Evolutionary conservation across 2,888 invertebrate genomes (phyloP).

Genomic region (Oscheius myriophilus): DNA sequence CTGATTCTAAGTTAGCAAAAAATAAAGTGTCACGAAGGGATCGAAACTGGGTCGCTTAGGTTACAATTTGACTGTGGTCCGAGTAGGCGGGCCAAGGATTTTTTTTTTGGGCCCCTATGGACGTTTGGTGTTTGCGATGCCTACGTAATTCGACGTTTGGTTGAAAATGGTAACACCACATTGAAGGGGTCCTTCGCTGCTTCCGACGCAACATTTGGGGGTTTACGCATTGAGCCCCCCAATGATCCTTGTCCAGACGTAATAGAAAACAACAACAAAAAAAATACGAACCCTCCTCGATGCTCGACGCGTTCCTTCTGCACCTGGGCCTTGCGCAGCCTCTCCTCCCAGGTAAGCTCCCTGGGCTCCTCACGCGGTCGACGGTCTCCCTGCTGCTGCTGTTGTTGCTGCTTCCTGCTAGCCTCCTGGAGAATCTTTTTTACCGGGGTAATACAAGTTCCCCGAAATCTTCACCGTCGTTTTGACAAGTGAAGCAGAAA

Average conservation of each 20-base stretch:
- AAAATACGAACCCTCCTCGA: constrained; percentile 3
- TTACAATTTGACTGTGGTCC: too few species aligned
- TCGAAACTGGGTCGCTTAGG: too few species aligned
- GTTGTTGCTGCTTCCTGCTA: background rate
- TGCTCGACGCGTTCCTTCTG: constrained; percentile 47
- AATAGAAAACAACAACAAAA: background rate
- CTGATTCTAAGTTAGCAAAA: too few species aligned
- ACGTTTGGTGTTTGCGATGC: too few species aligned
- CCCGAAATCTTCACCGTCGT: background rate
- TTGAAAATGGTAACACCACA: too few species aligned
- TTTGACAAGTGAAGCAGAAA: background rate
- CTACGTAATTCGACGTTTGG: too few species aligned
- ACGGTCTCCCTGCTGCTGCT: constrained; percentile 8
- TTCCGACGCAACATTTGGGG: background rate
- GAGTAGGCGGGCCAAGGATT: too few species aligned
- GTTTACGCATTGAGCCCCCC: background rate
- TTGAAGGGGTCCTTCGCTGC: too few species aligned
- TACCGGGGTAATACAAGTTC: background rate
- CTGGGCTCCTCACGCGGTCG: constrained; percentile 32
- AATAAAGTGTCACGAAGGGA: too few species aligned
- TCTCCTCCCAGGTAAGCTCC: constrained; percentile 56
- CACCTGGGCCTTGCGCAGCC: constrained; percentile 48
- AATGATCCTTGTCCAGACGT: background rate
- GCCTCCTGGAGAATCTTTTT: background rate
- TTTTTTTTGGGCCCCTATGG: too few species aligned